Conservation (phyloP, 2,888 invertebrate genomes). For the Drosophila yooni region DNA sequence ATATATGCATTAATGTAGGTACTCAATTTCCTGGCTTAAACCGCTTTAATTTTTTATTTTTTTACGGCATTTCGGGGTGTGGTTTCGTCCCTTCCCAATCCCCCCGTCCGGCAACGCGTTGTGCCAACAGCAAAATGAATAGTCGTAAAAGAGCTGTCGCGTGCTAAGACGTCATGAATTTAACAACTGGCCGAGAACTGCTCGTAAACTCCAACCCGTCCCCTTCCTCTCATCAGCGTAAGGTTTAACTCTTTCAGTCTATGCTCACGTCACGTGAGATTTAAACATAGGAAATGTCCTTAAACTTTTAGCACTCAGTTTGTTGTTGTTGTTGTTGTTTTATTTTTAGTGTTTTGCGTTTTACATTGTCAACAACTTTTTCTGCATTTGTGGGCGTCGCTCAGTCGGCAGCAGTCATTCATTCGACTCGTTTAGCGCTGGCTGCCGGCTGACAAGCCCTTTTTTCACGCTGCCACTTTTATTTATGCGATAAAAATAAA, state of each 20-base stretch:
- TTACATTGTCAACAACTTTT: constrained; percentile 33
- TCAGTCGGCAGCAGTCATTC: constrained; percentile 15
- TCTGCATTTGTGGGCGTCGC: constrained; percentile 28
- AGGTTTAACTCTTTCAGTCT: background rate
- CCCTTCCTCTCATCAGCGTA: background rate
- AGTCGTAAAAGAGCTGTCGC: constrained; percentile 67
- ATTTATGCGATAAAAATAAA: constrained; percentile 81
- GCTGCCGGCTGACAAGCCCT: constrained; percentile 70
- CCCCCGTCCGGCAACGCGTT: background rate
- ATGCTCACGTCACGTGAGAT: constrained; percentile 36
- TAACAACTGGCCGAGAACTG: constrained; percentile 43
- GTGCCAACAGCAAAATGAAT: constrained; percentile 58
- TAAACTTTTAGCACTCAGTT: constrained; percentile 62
- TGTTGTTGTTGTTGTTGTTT: background rate
- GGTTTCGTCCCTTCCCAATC: background rate
- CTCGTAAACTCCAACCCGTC: constrained; percentile 13
- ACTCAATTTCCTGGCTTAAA: constrained; percentile 23
- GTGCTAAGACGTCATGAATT: constrained; percentile 74
- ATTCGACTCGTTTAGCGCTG: constrained; percentile 31
- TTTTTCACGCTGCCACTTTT: constrained; percentile 69
- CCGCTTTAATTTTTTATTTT: constrained; percentile 11
- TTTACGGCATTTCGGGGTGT: constrained; percentile 44
- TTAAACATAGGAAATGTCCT: constrained; percentile 68
- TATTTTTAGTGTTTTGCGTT: constrained; percentile 11
- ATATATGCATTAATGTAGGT: background rate